Conservation (phyloP, 1,140 invertebrate species). For the Battus philenor region DNA sequence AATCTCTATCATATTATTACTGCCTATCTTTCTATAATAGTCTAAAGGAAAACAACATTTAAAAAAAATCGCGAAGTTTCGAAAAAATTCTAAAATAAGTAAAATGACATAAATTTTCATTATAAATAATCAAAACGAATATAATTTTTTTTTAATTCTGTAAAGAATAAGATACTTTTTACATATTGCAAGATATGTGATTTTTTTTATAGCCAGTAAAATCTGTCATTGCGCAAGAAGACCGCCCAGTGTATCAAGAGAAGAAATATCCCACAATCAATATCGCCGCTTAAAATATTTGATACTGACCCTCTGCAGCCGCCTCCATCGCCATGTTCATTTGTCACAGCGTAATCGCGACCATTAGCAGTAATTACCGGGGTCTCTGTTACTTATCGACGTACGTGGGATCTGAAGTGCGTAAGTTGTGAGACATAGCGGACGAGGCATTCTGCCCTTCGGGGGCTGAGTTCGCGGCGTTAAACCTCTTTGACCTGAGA, state of each 20-base stretch:
- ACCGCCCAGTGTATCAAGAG: conserved; percentile 5
- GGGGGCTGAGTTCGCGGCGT: not conserved
- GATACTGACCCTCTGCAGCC: conserved; percentile 11
- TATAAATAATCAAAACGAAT: too few species aligned
- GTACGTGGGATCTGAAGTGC: conserved; percentile 6
- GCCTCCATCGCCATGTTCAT: conserved; percentile 20
- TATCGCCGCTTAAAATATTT: conserved; percentile 10
- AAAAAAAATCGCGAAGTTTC: too few species aligned
- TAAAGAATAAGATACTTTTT: too few species aligned
- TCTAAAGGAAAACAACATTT: too few species aligned
- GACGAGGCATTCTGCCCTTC: conserved; percentile 3
- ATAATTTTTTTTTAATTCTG: too few species aligned
- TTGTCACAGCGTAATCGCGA: conserved; percentile 24
- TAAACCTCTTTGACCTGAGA: conserved; percentile 13
- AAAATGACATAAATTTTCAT: too few species aligned
- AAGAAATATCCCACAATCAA: conserved; percentile 11
- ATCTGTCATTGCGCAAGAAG: not conserved
- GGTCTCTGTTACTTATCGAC: conserved; percentile 14
- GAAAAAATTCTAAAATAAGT: too few species aligned
- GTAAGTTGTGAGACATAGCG: conserved; percentile 8
- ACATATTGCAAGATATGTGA: too few species aligned
- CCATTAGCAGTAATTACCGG: conserved; percentile 30
- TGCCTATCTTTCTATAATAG: too few species aligned
- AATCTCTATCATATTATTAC: too few species aligned
- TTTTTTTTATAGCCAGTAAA: too few species aligned